A percentile compares a stretch with the other conserved stretches of the same genome.
Conservation (phyloP, 1,140 invertebrate genomes). For the Euura saliciscinereae region DNA sequence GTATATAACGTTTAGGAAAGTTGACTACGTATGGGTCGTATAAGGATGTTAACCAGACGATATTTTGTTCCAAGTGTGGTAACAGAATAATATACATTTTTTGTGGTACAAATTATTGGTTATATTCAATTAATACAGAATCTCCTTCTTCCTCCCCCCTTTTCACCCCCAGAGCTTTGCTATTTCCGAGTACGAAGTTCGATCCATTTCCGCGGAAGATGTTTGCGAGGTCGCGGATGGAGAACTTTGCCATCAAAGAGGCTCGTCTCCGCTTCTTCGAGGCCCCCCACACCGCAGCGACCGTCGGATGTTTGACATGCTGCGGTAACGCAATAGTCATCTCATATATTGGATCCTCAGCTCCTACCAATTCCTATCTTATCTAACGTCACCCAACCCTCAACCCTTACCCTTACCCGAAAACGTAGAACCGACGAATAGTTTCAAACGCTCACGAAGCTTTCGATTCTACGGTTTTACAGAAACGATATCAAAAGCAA, state of each 20-base stretch:
- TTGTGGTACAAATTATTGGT: not conserved
- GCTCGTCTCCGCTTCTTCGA: conserved; percentile 24
- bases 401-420: not conserved
- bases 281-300: not conserved
- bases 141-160: conserved; percentile 12
- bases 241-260: conserved; percentile 47
- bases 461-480: not conserved
- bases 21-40: not conserved
- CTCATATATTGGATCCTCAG: not conserved
- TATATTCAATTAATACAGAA: conserved; percentile 22
- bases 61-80: too few species aligned
- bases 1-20: not conserved
- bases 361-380: not conserved
- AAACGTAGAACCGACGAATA: not conserved
- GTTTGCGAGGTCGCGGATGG: conserved; percentile 38
- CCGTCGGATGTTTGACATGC: not conserved
- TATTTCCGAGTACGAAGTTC: conserved; percentile 26
- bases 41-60: too few species aligned
- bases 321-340: conserved; percentile 2
- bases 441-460: not conserved
- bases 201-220: conserved; percentile 43
- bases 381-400: not conserved
- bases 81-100: too few species aligned
- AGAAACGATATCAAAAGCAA: not conserved
- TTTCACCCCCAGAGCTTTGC: not conserved